Evolutionary conservation across 2,797 vertebrate genomes (phyloP).

Genomic region (Phrynocephalus forsythii): DNA sequence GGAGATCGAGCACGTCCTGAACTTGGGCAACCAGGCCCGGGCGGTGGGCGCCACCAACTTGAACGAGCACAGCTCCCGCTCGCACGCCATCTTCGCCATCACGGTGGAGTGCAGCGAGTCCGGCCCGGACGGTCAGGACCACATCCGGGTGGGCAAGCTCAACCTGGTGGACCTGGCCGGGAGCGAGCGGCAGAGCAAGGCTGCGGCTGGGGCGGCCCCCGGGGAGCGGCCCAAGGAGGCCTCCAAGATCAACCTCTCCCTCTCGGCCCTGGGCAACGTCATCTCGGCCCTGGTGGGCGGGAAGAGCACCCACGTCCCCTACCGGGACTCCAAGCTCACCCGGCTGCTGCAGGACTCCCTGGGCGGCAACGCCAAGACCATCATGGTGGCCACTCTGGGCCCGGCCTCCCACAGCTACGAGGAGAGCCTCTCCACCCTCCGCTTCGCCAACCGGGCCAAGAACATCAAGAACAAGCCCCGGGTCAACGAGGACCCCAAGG

Average conservation of each 20-base stretch:
- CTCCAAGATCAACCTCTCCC: slow-evolving; percentile 96
- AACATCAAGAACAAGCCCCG: slow-evolving; percentile 97
- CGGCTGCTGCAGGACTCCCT: slow-evolving; percentile 95
- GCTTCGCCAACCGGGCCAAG: slow-evolving; percentile 96
- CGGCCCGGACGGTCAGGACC: slow-evolving; percentile 90
- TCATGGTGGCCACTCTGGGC: slow-evolving; percentile 95
- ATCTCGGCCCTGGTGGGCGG: slow-evolving; percentile 93
- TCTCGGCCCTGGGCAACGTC: slow-evolving; percentile 95
- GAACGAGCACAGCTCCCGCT: slow-evolving; percentile 95
- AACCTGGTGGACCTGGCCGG: slow-evolving; percentile 98
- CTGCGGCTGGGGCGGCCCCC: slow-evolving; percentile 68
- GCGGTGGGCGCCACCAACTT: slow-evolving; percentile 94
- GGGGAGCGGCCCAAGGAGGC: slow-evolving; percentile 94
- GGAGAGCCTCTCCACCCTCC: slow-evolving; percentile 91
- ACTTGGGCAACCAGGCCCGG: slow-evolving; percentile 91
- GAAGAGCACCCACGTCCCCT: slow-evolving; percentile 92
- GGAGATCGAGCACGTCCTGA: slow-evolving; percentile 97
- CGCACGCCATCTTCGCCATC: slow-evolving; percentile 93
- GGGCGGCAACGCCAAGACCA: slow-evolving; percentile 95
- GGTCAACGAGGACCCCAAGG: slow-evolving; percentile 97
- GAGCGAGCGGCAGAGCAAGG: slow-evolving; percentile 93
- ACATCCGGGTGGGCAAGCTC: slow-evolving; percentile 96
- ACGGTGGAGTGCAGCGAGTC: slow-evolving; percentile 93
- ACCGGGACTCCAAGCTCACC: slow-evolving; percentile 97
- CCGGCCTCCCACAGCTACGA: slow-evolving; percentile 90